phyloP scores from a whole-genome alignment of 1,140 invertebrate genomes.

The Vollenhovia emeryi region DNA sequence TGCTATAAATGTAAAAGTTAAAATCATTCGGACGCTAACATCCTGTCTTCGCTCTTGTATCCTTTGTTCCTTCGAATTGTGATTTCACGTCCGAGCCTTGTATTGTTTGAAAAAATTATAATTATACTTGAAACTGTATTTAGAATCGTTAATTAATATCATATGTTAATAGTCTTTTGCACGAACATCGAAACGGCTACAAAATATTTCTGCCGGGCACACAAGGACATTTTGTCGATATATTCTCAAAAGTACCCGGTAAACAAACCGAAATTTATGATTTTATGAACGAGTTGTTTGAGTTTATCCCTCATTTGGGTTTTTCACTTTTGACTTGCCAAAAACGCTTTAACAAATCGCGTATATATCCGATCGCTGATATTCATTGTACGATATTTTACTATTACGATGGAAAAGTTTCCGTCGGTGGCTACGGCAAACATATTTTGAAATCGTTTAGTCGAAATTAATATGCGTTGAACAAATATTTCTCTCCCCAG shows the following conservation, averaged over 20 bases:
- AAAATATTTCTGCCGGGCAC: background rate
- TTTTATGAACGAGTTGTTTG: conserved; percentile 22
- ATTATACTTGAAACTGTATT: background rate
- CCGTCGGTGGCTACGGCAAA: conserved; percentile 14
- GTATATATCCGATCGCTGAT: conserved; percentile 32
- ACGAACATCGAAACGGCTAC: background rate
- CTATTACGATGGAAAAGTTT: conserved; percentile 9
- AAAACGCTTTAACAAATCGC: conserved; percentile 25
- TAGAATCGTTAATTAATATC: conserved; percentile 6
- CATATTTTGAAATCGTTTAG: conserved; percentile 53
- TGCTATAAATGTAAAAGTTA: no score
- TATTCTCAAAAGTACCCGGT: background rate
- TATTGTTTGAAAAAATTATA: background rate
- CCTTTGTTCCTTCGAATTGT: no score
- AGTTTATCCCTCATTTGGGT: background rate
- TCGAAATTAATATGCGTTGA: conserved; percentile 50
- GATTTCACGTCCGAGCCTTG: no score
- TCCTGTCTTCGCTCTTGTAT: no score
- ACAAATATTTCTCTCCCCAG: conserved; percentile 45
- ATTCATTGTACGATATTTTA: conserved; percentile 39
- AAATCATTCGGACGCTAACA: no score
- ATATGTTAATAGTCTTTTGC: background rate
- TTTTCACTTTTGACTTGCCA: background rate
- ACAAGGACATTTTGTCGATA: background rate
- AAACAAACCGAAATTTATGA: background rate